phyloP scores from a whole-genome alignment of 2,888 invertebrate species.

The Griposia aprilina region DNA sequence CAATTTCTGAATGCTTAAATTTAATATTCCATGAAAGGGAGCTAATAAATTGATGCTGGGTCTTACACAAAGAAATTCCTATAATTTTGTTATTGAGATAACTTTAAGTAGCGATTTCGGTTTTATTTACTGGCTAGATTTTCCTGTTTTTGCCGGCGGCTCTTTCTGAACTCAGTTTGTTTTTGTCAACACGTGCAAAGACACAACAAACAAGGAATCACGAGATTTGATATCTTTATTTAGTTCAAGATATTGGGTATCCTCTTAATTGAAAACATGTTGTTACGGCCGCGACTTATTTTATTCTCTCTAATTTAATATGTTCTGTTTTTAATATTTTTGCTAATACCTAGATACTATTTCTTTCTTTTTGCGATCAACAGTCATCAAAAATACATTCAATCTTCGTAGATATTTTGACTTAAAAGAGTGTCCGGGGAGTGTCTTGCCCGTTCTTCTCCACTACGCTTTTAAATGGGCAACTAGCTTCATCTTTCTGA shows the following conservation, averaged over 20 bases:
- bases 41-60: background rate
- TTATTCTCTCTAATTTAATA: background rate
- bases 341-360: background rate
- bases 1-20: constrained; percentile 43
- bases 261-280: constrained; percentile 15
- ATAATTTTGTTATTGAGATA: constrained; percentile 17
- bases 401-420: background rate
- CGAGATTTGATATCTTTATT: constrained; percentile 24
- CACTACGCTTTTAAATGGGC: background rate
- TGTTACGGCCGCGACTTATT: background rate
- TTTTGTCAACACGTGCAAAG: constrained; percentile 32
- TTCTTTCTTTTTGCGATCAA: background rate
- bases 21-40: constrained; percentile 37
- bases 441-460: background rate
- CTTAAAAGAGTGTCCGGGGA: background rate
- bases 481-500: background rate
- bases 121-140: constrained; percentile 28
- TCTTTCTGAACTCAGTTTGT: constrained; percentile 10
- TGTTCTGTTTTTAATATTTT: background rate
- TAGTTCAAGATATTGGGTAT: background rate
- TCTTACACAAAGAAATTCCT: constrained; percentile 7
- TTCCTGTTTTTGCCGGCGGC: constrained; percentile 29
- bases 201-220: constrained; percentile 34
- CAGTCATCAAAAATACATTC: background rate
- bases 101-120: constrained; percentile 17